Evolutionary conservation across 2,113 vertebrate genomes (phyloP), one percentile per base, ranked within the genome.

Genomic region (Kryptolebias marmoratus): DNA sequence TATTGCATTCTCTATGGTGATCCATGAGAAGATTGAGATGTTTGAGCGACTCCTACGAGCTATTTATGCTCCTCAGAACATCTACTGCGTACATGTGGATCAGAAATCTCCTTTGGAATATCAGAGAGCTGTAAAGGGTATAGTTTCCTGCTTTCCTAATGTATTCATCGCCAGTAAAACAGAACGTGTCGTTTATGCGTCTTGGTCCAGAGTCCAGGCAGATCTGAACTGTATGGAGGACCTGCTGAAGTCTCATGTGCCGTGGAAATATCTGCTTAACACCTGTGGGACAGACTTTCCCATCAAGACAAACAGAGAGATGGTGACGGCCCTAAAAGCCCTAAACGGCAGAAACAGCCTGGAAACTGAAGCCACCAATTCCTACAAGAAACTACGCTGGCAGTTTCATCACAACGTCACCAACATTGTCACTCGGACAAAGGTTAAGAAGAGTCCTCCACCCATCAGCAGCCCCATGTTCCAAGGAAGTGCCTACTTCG

Each of bases 171-270:
- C 96, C 15, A 95, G 89, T 55, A 96, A 88, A 53, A 76, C 93
- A 73, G 96, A 96, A 16, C 68, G 1, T 0, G 95, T 98, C 32
- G 50, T 97, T 5, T 98, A 98, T 0, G 95, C 96, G 5, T 94
- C 96, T 0, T 99, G 96, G 96, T 95, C 92, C 49, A 82, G 96
- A 56, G 93, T 98, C n/a, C 96, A 98, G 82, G 97, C 96, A 0
- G 96, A 99, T 75, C 82, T 98, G 45, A 97, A 98, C 86, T 98
- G 97, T 76, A 97, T 98, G 95, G 82, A 93, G 60, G 96, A 97
- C 62, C 85, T 99, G 60, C 75, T 97, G 49, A 85, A 53, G 48
- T 95, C 93, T 28, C 27, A 77, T 0, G 78, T 96, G 45, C 89
- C 77, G 0, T 99, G 96, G 97, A 95, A 39, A 45, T 99, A 99